These are phyloP conservation scores for Amblyornis subalaris DNA, from an alignment of 2,113 vertebrate genomes.

Conservation along the genomic window DNA sequence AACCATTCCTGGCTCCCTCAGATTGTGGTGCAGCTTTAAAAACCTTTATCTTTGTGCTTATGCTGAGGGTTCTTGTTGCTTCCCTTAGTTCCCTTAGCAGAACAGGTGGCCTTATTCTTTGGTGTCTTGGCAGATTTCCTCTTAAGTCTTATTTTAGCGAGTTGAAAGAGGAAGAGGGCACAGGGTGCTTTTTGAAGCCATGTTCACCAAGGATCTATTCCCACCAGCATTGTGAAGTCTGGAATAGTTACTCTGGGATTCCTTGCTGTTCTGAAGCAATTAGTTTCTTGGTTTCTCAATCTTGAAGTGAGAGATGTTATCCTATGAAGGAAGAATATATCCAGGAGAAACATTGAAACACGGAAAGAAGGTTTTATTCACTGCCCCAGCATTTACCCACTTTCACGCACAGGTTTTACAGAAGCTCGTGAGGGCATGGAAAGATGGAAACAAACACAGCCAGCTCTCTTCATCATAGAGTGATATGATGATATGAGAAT, in stretches of 20 bases:
- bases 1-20: accelerated
- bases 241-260: neutral
- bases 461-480: neutral
- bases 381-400: neutral
- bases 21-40: neutral
- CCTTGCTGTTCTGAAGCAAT: neutral
- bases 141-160: constrained; percentile 33
- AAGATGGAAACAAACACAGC: neutral
- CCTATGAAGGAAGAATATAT: neutral
- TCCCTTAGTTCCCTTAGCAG: neutral
- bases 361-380: neutral
- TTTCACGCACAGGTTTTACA: neutral
- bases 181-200: constrained; percentile 12
- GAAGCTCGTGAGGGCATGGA: neutral
- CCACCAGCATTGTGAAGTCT: neutral
- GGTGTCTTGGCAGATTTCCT: constrained; percentile 26
- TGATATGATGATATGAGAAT: neutral
- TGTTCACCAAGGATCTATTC: neutral
- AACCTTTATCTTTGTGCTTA: neutral
- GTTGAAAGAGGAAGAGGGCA: constrained; percentile 36
- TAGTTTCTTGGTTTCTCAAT: neutral
- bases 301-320: neutral
- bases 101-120: constrained; percentile 29
- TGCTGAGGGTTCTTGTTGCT: neutral
- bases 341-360: neutral